These are phyloP conservation scores for Coelogynopora nodosa DNA, from an alignment of 2,888 invertebrate genomes.

Conservation along the genomic window DNA sequence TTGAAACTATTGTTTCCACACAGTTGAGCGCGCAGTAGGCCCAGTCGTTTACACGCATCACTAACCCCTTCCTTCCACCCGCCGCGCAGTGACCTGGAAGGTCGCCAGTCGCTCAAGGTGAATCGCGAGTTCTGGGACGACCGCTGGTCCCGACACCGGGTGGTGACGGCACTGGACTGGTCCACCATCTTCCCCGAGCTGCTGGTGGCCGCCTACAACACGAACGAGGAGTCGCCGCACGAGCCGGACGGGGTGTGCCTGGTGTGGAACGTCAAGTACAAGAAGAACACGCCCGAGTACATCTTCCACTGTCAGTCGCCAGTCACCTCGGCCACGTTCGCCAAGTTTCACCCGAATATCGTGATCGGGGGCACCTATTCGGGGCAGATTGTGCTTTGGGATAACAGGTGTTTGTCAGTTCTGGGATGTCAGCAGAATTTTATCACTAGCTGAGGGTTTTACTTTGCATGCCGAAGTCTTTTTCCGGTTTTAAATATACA, in stretches of 20 bases:
- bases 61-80: too few species aligned
- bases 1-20: not conserved
- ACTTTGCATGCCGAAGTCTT: too few species aligned
- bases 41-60: too few species aligned
- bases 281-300: slow-evolving; percentile 86
- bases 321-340: slow-evolving; percentile 77
- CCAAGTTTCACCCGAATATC: slow-evolving; percentile 89
- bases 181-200: slow-evolving; percentile 85
- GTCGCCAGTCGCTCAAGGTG: slow-evolving; percentile 67
- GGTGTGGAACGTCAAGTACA: slow-evolving; percentile 97
- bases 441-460: too few species aligned
- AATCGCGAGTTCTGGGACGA: slow-evolving; percentile 86
- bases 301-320: slow-evolving; percentile 93
- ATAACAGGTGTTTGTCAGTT: slow-evolving; percentile 84
- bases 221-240: slow-evolving; percentile 88
- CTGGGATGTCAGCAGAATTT: too few species aligned
- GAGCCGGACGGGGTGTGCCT: slow-evolving; percentile 96
- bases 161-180: slow-evolving; percentile 93
- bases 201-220: slow-evolving; percentile 80
- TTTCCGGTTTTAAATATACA: too few species aligned
- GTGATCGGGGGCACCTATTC: slow-evolving; percentile 96
- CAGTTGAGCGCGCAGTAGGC: too few species aligned
- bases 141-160: slow-evolving; percentile 89
- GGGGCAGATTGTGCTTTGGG: slow-evolving; percentile 98
- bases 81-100: slow-evolving; percentile 5